These are phyloP conservation scores for Onthophagus sagittarius DNA, from an alignment of 2,888 invertebrate species.

Conservation along the genomic window DNA sequence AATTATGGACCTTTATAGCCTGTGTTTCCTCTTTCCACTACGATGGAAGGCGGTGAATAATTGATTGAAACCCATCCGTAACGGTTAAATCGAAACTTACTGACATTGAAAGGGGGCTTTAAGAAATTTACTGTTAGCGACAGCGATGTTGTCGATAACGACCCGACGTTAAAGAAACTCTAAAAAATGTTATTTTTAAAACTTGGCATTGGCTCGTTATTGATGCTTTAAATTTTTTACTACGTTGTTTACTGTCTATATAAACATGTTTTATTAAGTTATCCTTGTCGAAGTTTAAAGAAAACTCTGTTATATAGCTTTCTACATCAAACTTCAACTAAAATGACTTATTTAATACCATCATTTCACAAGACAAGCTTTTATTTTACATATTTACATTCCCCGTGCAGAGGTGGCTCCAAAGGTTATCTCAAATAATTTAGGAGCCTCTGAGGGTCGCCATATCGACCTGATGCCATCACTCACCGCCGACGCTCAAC, in stretches of 20 bases:
- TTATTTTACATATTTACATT: slow-evolving; percentile 11
- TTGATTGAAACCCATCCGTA: background rate
- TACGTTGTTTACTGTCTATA: background rate
- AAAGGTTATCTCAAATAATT: slow-evolving; percentile 7
- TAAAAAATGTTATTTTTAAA: background rate
- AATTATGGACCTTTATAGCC: background rate
- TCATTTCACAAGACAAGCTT: background rate
- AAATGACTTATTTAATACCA: background rate
- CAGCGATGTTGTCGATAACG: background rate
- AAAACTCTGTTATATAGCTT: background rate
- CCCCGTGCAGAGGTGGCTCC: background rate
- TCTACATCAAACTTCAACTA: too few species aligned
- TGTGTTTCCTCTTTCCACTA: background rate
- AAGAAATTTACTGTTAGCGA: background rate
- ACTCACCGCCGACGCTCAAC: slow-evolving; percentile 1
- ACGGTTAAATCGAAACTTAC: background rate
- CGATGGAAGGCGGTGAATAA: background rate
- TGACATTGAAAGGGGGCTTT: background rate
- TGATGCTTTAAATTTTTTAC: background rate
- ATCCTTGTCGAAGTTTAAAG: background rate
- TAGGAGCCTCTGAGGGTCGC: slow-evolving; percentile 5
- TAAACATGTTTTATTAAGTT: background rate
- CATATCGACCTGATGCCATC: background rate
- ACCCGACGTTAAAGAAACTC: background rate
- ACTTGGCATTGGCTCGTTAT: background rate